These are phyloP conservation scores for Calameuta filiformis DNA, from an alignment of 2,888 invertebrate species.

Conservation along the genomic window DNA sequence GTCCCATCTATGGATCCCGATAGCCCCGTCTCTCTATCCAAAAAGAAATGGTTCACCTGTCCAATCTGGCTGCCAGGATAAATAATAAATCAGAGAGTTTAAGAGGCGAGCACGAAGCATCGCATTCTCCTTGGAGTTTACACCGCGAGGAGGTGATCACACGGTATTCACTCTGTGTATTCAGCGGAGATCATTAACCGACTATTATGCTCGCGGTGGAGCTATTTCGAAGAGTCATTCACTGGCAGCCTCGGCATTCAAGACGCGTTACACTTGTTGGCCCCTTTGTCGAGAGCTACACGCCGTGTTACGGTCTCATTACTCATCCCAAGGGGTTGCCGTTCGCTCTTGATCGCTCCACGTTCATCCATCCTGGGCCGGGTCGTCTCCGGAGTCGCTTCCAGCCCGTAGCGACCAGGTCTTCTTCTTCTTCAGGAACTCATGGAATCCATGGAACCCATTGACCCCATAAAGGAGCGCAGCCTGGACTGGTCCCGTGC, in stretches of 20 bases:
- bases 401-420: too few relatives aligned
- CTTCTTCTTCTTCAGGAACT: too few relatives aligned
- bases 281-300: slow-evolving; percentile 36
- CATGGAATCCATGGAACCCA: too few relatives aligned
- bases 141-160: slow-evolving; percentile 20
- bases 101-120: slow-evolving; percentile 20
- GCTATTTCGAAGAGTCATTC: slow-evolving; percentile 36
- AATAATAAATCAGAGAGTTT: slow-evolving; percentile 50
- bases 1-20: slow-evolving; percentile 2
- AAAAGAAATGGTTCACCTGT: slow-evolving; percentile 47
- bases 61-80: slow-evolving; percentile 33
- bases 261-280: slow-evolving; percentile 45
- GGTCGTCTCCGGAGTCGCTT: too few relatives aligned
- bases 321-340: slow-evolving; percentile 37
- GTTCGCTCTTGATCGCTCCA: neutral
- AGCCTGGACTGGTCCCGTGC: too few relatives aligned
- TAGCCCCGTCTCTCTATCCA: slow-evolving; percentile 10
- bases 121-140: slow-evolving; percentile 1
- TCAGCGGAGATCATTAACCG: slow-evolving; percentile 48
- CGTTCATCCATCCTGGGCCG: too few relatives aligned
- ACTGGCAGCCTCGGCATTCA: slow-evolving; percentile 32
- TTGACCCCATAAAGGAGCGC: too few relatives aligned
- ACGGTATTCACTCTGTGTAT: slow-evolving; percentile 41
- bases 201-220: slow-evolving; percentile 36
- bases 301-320: slow-evolving; percentile 35